Evolutionary conservation across 1,140 invertebrate genomes (phyloP).

Genomic region (Heliconius melpomene): DNA sequence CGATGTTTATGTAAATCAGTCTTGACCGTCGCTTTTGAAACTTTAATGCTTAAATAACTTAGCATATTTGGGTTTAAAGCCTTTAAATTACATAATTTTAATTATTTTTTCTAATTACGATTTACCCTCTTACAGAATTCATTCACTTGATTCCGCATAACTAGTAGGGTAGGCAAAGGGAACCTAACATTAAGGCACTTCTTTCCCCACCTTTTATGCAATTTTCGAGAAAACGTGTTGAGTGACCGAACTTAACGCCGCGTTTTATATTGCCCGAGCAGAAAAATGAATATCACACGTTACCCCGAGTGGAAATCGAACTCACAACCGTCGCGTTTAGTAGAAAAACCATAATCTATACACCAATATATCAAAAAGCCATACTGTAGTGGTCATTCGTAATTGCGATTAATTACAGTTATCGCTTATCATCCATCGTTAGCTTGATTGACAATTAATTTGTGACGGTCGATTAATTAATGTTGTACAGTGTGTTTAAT

Average conservation of each 20-base stretch:
- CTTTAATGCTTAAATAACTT: background rate
- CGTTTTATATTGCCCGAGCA: too few relatives aligned
- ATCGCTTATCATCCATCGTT: constrained; percentile 13
- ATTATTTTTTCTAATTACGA: too few relatives aligned
- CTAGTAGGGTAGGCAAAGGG: background rate
- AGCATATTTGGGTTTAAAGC: background rate
- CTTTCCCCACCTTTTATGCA: too few relatives aligned
- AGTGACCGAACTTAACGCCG: too few relatives aligned
- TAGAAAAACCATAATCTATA: background rate
- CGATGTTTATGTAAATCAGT: constrained; percentile 50
- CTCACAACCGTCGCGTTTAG: too few relatives aligned
- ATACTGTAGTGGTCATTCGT: constrained; percentile 5
- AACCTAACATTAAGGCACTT: too few relatives aligned
- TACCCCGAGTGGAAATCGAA: too few relatives aligned
- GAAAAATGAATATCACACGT: too few relatives aligned
- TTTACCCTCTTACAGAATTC: too few relatives aligned
- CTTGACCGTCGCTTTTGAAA: constrained; percentile 27
- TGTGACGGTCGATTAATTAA: constrained; percentile 11
- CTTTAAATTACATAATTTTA: too few relatives aligned
- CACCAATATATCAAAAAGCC: constrained; percentile 3
- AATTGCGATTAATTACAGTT: constrained; percentile 1
- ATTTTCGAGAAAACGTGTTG: too few relatives aligned
- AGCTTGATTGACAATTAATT: constrained; percentile 12
- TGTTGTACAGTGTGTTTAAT: background rate
- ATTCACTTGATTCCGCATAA: too few relatives aligned